Evolutionary conservation across 2,888 invertebrate species (phyloP).

Genomic region (Dendrolimus houi): DNA sequence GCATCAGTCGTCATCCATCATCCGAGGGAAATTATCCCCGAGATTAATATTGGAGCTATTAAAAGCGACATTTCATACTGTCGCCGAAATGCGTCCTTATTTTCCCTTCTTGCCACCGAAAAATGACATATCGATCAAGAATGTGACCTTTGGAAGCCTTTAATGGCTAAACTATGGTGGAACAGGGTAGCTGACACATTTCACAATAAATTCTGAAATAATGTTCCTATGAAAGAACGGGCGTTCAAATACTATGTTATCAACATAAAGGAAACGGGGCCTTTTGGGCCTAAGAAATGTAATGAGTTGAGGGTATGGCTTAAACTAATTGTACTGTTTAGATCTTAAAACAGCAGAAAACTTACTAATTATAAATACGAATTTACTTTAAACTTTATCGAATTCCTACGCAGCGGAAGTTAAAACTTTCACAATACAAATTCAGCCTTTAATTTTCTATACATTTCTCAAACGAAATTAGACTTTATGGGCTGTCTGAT

Average conservation of each 20-base stretch:
- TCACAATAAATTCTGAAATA: no score
- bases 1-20: constrained; percentile 58
- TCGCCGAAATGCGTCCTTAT: constrained; percentile 9
- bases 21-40: constrained; percentile 48
- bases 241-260: no score
- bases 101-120: not conserved
- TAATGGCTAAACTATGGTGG: not conserved
- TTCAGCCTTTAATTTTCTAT: constrained; percentile 54
- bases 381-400: constrained; percentile 60
- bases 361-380: constrained; percentile 27
- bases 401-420: constrained; percentile 55
- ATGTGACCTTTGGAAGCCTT: not conserved
- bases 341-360: not conserved
- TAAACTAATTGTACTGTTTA: not conserved
- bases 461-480: constrained; percentile 21
- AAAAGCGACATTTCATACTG: constrained; percentile 30
- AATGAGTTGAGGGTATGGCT: no score
- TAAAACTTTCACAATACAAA: constrained; percentile 67
- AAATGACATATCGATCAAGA: not conserved
- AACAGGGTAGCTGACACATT: not conserved
- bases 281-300: no score
- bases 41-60: constrained; percentile 56
- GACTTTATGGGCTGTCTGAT: constrained; percentile 20
- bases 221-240: no score
- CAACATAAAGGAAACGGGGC: no score